Percentiles rank a stretch among this genome's conserved stretches.
Evolutionary conservation across 92 coral and sea anemone species (phyloP).

Genomic region (Desmophyllum pertusum): DNA sequence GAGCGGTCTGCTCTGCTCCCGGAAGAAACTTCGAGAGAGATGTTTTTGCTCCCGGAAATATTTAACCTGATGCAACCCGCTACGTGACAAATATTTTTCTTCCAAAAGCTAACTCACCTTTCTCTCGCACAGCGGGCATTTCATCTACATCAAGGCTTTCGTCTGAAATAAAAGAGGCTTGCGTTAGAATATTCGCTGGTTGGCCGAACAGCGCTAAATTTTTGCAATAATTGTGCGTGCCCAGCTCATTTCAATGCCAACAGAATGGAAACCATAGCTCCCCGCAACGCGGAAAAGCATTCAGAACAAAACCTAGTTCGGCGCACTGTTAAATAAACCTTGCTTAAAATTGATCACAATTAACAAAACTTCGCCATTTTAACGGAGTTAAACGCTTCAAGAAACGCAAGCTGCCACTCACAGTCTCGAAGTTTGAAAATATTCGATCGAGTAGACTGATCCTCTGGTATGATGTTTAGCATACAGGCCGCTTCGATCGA

Average conservation of each 20-base stretch:
- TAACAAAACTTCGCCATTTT: constrained; percentile 5
- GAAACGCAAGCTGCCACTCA: not conserved
- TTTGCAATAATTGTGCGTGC: constrained; percentile 27
- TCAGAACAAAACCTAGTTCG: constrained; percentile 20
- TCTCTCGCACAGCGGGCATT: not conserved
- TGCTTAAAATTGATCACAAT: not conserved
- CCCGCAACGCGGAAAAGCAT: constrained; percentile 56
- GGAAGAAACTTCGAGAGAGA: constrained; percentile 58
- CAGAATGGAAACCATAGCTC: constrained; percentile 49
- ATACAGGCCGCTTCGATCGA: constrained; percentile 16
- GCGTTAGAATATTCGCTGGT: not conserved
- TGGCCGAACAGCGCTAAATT: not conserved
- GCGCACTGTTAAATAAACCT: constrained; percentile 15
- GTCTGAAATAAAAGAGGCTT: constrained; percentile 12
- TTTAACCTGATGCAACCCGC: constrained; percentile 37
- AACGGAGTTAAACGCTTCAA: not conserved
- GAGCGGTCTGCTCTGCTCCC: constrained; percentile 34
- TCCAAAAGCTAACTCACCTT: constrained; percentile 24
- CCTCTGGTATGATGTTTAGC: constrained; percentile 35
- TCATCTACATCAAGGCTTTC: constrained; percentile 1
- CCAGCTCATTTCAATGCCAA: constrained; percentile 36
- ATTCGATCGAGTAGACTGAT: constrained; percentile 33
- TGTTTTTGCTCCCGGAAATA: constrained; percentile 60
- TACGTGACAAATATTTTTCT: constrained; percentile 39
- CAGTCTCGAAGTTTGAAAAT: not conserved